These are phyloP conservation scores for Blastobasis lacticolella DNA, from an alignment of 2,888 invertebrate genomes.

Conservation along the genomic window DNA sequence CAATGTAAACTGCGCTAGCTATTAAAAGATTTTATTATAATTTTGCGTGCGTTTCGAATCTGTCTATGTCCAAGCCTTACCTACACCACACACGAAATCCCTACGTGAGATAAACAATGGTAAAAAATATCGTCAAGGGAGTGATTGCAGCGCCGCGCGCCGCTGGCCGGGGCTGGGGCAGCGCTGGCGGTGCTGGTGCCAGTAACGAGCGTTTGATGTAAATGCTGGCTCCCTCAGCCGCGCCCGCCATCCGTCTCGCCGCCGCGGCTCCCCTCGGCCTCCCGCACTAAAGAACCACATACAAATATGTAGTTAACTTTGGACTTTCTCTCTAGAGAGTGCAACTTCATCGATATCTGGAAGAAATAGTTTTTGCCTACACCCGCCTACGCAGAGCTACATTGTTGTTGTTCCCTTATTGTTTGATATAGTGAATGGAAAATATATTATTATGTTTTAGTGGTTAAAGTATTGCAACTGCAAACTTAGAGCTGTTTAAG, in stretches of 20 bases:
- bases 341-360: constrained; percentile 27
- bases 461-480: too few relatives aligned
- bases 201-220: constrained; percentile 63
- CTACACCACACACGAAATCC: background rate
- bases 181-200: constrained; percentile 27
- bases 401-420: too few relatives aligned
- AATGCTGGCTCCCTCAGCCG: constrained; percentile 33
- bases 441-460: too few relatives aligned
- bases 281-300: constrained; percentile 35
- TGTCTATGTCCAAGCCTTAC: background rate
- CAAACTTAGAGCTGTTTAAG: too few relatives aligned
- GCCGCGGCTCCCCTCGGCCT: constrained; percentile 25
- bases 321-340: constrained; percentile 23
- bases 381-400: background rate
- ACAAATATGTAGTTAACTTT: constrained; percentile 39
- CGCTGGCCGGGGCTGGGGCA: background rate
- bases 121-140: constrained; percentile 26
- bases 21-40: background rate
- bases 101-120: background rate
- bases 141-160: constrained; percentile 13
- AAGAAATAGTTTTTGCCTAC: constrained; percentile 1
- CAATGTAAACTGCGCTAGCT: background rate
- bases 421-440: too few relatives aligned
- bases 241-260: constrained; percentile 30
- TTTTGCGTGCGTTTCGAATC: background rate